These are phyloP conservation scores for Andrena bucephala DNA, from an alignment of 2,888 invertebrate species.

Conservation along the genomic window DNA sequence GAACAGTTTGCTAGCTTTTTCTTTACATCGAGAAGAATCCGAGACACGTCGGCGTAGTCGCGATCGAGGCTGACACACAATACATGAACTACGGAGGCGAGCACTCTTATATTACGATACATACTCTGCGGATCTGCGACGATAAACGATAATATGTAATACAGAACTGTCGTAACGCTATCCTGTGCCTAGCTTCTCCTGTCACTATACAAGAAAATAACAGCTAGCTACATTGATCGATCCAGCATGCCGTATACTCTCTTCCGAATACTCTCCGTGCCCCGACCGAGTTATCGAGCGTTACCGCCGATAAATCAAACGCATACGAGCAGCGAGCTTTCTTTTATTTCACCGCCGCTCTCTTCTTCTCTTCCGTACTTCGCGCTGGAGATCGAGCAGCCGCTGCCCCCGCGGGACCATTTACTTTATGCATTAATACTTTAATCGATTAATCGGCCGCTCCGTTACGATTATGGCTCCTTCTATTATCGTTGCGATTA, in stretches of 20 bases:
- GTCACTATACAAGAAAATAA: constrained; percentile 83
- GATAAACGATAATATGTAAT: constrained; percentile 59
- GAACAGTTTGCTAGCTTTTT: neutral
- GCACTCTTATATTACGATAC: constrained; percentile 50
- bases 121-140: constrained; percentile 27
- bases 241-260: constrained; percentile 82
- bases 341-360: constrained; percentile 11
- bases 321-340: constrained; percentile 47
- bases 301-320: constrained; percentile 34
- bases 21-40: constrained; percentile 6
- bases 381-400: constrained; percentile 6
- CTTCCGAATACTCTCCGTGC: constrained; percentile 64
- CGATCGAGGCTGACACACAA: constrained; percentile 68
- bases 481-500: constrained; percentile 40
- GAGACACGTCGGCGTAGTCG: constrained; percentile 29
- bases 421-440: constrained; percentile 26
- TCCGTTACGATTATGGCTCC: constrained; percentile 48
- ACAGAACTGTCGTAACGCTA: constrained; percentile 83
- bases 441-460: constrained; percentile 47
- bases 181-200: constrained; percentile 85
- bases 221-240: constrained; percentile 84
- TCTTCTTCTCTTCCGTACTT: neutral
- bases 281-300: constrained; percentile 57
- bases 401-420: constrained; percentile 37
- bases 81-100: constrained; percentile 71